Evolutionary conservation across 2,888 invertebrate genomes (phyloP), one percentile per base, ranked within the genome.

Genomic region (Aporophyla lueneburgensis): DNA sequence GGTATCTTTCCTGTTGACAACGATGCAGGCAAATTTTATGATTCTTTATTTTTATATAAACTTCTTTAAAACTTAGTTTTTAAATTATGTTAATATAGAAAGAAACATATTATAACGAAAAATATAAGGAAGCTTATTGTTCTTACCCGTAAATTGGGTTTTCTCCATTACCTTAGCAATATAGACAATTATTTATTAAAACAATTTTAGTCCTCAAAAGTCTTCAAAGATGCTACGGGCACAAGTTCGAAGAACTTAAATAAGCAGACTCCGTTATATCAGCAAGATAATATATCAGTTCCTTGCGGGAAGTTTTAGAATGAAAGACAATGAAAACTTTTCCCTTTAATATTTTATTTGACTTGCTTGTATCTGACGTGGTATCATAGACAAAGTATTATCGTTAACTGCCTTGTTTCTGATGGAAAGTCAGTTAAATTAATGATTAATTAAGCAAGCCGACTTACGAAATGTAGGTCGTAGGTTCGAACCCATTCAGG

Each of bases 241-340:
- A 19, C 4, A 27, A 72, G 21, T 43, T 27, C 9, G n/a, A 62
- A n/a, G 16, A n/a, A 43, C n/a, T 62, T 62, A 27, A 59, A 19
- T 59, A 27, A 27, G 10, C 27, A 10, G 59, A 21, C 27, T 33
- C 59, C 59, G 19, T 59, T 59, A 33, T 33, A 19, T 5, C 19
- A 33, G 10, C 27, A 12, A 71, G 40, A 53, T 56, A 33, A 27
- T 59, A 10, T 43, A 59, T 73, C 27, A 61, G n/a, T 73, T 74
- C 9, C 27, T 43, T 43, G 27, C 3, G n/a, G 19, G 19, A 56
- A 56, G 27, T 46, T 3, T 19, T 33, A 12, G 10, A 5, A 5
- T 6, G 58, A 40, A 40, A 71, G 49, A 27, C 5, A 16, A 7
- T 16, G 14, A 14, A 0, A 59, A 59, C 24, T 71, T 71, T 51